phyloP scores from a whole-genome alignment of 1,140 invertebrate genomes.

The Drosophila micromelanica region DNA sequence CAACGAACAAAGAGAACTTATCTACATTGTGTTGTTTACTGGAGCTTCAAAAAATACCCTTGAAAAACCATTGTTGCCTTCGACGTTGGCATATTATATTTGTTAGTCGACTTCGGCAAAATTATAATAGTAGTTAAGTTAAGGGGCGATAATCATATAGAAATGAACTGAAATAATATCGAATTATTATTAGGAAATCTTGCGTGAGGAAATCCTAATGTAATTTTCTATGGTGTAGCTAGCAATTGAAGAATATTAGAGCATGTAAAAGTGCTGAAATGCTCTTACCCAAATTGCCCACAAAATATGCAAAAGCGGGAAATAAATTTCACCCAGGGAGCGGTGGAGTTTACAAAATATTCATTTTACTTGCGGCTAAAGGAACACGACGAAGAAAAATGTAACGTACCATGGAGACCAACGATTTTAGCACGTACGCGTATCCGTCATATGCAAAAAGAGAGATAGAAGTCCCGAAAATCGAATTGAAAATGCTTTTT shows the following conservation, averaged over 20 bases:
- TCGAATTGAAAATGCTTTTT: slow-evolving; percentile 71
- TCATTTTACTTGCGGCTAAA: slow-evolving; percentile 50
- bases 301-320: slow-evolving; percentile 76
- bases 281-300: slow-evolving; percentile 71
- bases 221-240: background rate
- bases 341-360: slow-evolving; percentile 47
- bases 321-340: slow-evolving; percentile 66
- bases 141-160: background rate
- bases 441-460: slow-evolving; percentile 63
- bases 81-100: background rate
- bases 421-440: slow-evolving; percentile 65
- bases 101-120: background rate
- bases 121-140: background rate
- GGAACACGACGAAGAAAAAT: background rate
- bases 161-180: too few relatives aligned
- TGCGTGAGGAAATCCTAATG: background rate
- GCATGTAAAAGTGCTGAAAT: slow-evolving; percentile 36
- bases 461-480: slow-evolving; percentile 48
- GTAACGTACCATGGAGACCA: slow-evolving; percentile 51
- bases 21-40: slow-evolving; percentile 9
- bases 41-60: slow-evolving; percentile 27
- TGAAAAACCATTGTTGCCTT: background rate
- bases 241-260: slow-evolving; percentile 18
- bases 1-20: slow-evolving; percentile 35
- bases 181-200: background rate